Evolutionary conservation across 2,113 vertebrate species (phyloP), one percentile per base, ranked within the genome.

Genomic region (Himantopus leucocephalus): DNA sequence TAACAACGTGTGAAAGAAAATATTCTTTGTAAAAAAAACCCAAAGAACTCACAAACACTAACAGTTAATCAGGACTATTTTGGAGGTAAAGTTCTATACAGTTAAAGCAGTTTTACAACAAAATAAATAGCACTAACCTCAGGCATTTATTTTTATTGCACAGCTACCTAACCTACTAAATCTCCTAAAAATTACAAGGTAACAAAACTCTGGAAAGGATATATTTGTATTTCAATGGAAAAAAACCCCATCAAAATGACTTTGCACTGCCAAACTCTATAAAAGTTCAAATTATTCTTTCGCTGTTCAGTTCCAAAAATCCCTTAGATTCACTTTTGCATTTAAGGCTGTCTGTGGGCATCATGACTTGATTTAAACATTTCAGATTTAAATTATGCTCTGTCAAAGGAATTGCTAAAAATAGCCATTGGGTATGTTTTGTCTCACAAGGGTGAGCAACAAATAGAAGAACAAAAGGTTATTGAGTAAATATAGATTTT

Each of bases 401-500:
- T 84, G 55, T 70, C 85, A 71, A 91, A 90, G 29, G 50, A 39
- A 90, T 74, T 72, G n/a, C 67, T 91, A 90, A 92, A 92, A 95
- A 82, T 75, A 92, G 77, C 29, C 4, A 5, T 77, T 89, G 55
- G 6, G 1, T 82, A 82, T 91, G 85, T 85, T 96, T 94, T 85
- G 14, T 88, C 62, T 94, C 84, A 78, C 35, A 86, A 75, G 53
- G 23, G 27, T 27, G 5, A 87, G 29, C 84, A 88, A 92, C 85
- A 91, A 89, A 94, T 62, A 95, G 70, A 92, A 84, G 92, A 85
- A 76, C 30, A 84, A 91, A 95, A 92, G 83, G n/a, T 82, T 95
- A 96, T 85, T 95, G 84, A 92, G 45, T 94, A 94, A 90, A 84
- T 97, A 95, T 70, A 97, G 92, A 92, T 94, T 96, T 91, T 96